phyloP scores from a whole-genome alignment of 2,888 invertebrate species.

The Hyles lineata region DNA sequence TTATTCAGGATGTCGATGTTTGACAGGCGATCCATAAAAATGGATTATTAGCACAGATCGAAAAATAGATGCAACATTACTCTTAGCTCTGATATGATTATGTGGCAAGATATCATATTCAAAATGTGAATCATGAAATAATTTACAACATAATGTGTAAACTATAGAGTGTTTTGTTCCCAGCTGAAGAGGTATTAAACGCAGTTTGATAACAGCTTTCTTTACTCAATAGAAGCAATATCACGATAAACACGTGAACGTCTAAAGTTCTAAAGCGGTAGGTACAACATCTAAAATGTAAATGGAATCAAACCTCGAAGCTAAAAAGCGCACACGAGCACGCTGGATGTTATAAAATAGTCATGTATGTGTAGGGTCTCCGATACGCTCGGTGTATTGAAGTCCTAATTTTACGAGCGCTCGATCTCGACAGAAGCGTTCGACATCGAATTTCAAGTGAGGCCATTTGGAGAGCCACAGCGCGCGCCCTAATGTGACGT shows the following conservation, averaged over 20 bases:
- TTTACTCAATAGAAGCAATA: background rate
- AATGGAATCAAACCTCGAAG: constrained; percentile 23
- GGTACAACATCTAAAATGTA: constrained; percentile 10
- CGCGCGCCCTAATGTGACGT: constrained; percentile 71
- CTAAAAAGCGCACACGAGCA: constrained; percentile 5
- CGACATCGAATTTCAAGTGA: constrained; percentile 79
- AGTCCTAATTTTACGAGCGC: constrained; percentile 76
- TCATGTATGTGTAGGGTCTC: constrained; percentile 34
- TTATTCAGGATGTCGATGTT: background rate
- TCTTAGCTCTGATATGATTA: background rate
- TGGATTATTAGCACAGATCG: constrained; percentile 7
- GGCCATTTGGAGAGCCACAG: constrained; percentile 72
- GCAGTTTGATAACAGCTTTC: background rate
- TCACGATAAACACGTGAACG: constrained; percentile 1
- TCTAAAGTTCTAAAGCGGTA: background rate
- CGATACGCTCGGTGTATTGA: constrained; percentile 50
- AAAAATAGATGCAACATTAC: background rate
- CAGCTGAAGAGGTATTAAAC: background rate
- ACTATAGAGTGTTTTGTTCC: background rate
- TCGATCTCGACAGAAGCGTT: constrained; percentile 68
- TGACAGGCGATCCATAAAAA: constrained; percentile 17
- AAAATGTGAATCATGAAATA: too few relatives aligned
- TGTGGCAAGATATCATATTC: too few relatives aligned
- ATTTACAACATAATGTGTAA: too few relatives aligned
- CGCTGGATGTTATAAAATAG: constrained; percentile 28